Conservation (phyloP, 2,797 vertebrate genomes). For the Pristis pectinata region DNA sequence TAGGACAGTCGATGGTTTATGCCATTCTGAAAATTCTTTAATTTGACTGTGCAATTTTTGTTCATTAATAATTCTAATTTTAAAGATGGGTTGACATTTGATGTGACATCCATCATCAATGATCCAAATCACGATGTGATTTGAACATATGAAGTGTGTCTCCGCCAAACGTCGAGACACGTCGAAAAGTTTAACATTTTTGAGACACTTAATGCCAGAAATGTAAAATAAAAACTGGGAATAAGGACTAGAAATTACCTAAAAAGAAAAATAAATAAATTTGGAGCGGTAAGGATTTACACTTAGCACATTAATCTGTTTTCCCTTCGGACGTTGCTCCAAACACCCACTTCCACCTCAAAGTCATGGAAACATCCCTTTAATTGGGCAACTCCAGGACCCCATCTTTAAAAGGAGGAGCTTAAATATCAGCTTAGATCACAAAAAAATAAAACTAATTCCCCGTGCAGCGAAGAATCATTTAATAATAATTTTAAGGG, state of each 20-base stretch:
- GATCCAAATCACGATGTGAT: not conserved
- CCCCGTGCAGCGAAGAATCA: not conserved
- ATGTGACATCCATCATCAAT: too few relatives aligned
- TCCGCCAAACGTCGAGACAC: not conserved
- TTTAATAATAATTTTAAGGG: not conserved
- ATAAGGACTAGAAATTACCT: too few relatives aligned
- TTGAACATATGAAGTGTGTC: not conserved
- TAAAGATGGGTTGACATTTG: not conserved
- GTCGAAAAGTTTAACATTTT: not conserved
- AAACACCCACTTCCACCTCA: too few relatives aligned
- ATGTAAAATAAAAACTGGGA: not conserved
- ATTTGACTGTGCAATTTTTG: not conserved
- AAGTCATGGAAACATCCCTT: not conserved
- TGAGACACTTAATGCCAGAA: not conserved
- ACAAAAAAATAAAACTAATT: not conserved
- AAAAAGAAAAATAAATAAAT: not conserved
- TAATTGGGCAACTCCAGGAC: not conserved
- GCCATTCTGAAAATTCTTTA: not conserved
- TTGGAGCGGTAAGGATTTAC: not conserved
- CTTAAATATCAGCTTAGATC: not conserved
- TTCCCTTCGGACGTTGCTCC: too few relatives aligned
- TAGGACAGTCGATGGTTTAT: not conserved
- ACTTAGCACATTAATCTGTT: not conserved
- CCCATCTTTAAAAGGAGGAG: not conserved
- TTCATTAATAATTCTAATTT: not conserved